phyloP scores from a whole-genome alignment of 1,140 invertebrate genomes.

The Pantala flavescens region DNA sequence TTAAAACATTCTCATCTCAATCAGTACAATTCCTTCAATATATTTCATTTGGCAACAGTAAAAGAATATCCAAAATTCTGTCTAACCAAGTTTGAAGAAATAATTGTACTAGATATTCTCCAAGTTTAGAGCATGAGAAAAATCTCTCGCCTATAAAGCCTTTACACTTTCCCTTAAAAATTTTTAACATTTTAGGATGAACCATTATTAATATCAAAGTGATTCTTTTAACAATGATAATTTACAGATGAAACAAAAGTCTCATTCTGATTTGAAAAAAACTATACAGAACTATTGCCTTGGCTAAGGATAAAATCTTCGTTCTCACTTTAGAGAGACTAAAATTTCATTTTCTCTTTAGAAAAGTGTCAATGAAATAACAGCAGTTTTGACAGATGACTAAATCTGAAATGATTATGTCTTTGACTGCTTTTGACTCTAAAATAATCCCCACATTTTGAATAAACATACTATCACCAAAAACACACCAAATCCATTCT shows the following conservation, averaged over 20 bases:
- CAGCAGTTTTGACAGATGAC: not conserved
- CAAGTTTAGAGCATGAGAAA: not conserved
- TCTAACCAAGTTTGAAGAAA: not conserved
- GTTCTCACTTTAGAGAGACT: not conserved
- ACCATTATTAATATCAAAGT: constrained; percentile 3
- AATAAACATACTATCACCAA: constrained; percentile 4
- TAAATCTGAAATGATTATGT: not conserved
- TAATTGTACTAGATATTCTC: constrained; percentile 8
- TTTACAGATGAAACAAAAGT: constrained; percentile 1
- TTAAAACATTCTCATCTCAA: not conserved
- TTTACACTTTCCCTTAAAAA: not conserved
- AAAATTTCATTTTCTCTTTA: constrained; percentile 1
- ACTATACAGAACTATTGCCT: not conserved
- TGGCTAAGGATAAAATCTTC: not conserved
- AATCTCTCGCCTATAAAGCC: constrained; percentile 1
- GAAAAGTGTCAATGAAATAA: constrained; percentile 10
- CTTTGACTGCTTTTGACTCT: not conserved
- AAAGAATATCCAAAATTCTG: constrained; percentile 7
- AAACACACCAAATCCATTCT: not conserved
- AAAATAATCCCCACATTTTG: constrained; percentile 1
- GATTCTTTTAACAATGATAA: constrained; percentile 7
- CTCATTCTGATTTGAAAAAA: constrained; percentile 4
- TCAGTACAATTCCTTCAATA: not conserved
- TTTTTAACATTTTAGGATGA: not conserved
- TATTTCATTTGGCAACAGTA: constrained; percentile 3